Percentiles rank a stretch among this genome's conserved stretches.
These are phyloP conservation scores for Drosophila infuscata DNA, from an alignment of 2,888 invertebrate genomes.

Conservation along the genomic window DNA sequence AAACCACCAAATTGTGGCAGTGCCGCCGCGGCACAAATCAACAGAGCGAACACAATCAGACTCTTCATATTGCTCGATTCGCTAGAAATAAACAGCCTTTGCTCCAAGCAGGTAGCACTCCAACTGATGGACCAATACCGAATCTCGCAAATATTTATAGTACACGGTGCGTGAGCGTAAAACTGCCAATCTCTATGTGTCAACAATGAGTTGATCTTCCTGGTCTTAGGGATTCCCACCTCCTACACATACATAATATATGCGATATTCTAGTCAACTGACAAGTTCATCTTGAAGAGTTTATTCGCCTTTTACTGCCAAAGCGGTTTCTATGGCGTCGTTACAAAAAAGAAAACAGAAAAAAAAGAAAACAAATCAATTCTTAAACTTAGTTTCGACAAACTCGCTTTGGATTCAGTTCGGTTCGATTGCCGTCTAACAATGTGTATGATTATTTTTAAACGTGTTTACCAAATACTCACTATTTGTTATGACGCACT, in stretches of 20 bases:
- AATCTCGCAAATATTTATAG: constrained; percentile 66
- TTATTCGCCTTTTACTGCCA: constrained; percentile 66
- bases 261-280: constrained; percentile 52
- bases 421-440: constrained; percentile 1
- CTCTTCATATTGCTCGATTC: constrained; percentile 67
- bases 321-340: constrained; percentile 69
- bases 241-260: neutral
- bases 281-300: constrained; percentile 77
- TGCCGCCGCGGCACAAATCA: constrained; percentile 72
- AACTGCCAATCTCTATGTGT: neutral
- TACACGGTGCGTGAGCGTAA: constrained; percentile 31
- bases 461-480: constrained; percentile 7
- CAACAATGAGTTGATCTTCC: constrained; percentile 37
- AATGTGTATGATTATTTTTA: neutral
- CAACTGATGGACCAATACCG: constrained; percentile 59
- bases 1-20: constrained; percentile 48
- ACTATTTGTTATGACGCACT: no score
- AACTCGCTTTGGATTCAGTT: constrained; percentile 5
- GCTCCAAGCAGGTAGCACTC: constrained; percentile 35
- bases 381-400: neutral
- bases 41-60: constrained; percentile 71
- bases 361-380: constrained; percentile 26
- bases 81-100: constrained; percentile 22
- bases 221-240: constrained; percentile 37
- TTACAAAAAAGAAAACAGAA: constrained; percentile 43